phyloP scores from a whole-genome alignment of 2,113 vertebrate species.

The Colistium nudipinnis region DNA sequence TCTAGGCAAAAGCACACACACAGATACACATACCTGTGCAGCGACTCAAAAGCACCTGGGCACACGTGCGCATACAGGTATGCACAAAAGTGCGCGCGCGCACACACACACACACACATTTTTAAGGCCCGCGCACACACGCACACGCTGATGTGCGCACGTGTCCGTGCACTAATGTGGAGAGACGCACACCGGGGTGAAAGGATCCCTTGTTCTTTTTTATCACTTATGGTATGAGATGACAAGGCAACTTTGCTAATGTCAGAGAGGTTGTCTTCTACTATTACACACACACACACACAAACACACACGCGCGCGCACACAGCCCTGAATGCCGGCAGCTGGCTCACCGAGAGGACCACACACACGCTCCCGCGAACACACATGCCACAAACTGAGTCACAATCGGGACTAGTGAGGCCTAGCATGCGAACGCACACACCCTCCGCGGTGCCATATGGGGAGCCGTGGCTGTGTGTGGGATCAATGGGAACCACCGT shows the following conservation, averaged over 20 bases:
- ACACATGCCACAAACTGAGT: conserved; percentile 53
- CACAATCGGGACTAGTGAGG: conserved; percentile 67
- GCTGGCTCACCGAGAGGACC: conserved; percentile 64
- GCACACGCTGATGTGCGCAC: not conserved
- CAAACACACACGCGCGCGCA: conserved; percentile 32
- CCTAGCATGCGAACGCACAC: conserved; percentile 45
- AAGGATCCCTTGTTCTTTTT: conserved; percentile 65
- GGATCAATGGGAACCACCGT: conserved; percentile 60
- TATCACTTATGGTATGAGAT: conserved; percentile 67
- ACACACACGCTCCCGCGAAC: conserved; percentile 58
- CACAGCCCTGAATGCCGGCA: conserved; percentile 58
- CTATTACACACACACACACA: conserved; percentile 36
- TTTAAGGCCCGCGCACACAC: no score
- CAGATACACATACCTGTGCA: conserved; percentile 28
- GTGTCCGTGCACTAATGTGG: no score
- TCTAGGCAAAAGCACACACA: no score
- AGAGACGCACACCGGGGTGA: conserved; percentile 33
- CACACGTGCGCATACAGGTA: conserved; percentile 36
- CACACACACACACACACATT: conserved; percentile 13
- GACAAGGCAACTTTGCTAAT: conserved; percentile 71
- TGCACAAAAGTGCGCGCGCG: no score
- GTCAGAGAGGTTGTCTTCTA: conserved; percentile 62
- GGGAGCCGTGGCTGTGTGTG: conserved; percentile 61
- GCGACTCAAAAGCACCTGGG: no score
- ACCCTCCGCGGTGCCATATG: conserved; percentile 58